Evolutionary conservation across 2,113 vertebrate genomes (phyloP), one percentile per base, ranked within the genome.

Genomic region (Oncorhynchus kisutch): DNA sequence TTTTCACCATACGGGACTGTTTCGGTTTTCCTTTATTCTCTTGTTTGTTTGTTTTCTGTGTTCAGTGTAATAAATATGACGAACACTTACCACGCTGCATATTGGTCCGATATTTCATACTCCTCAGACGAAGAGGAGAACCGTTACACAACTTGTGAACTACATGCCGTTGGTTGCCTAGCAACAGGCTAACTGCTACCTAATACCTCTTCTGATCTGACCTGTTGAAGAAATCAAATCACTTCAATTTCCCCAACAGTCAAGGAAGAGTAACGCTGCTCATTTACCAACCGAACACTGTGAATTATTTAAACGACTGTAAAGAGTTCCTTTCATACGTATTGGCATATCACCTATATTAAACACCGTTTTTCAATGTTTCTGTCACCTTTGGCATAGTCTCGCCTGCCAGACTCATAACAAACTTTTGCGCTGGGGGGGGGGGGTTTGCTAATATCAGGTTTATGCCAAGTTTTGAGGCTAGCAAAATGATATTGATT

Each of bases 121-220:
- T 27, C 27, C 27, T 27, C 27, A 27, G 27, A 27, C 27, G 27
- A 27, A 27, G 27, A 27, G 27, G 27, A 27, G 27, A 27, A 27
- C 27, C 27, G 3, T 27, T 27, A 27, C 27, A 27, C 64, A 11
- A 22, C 1, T 22, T 24, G 60, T 9, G 20, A 14, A 4, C 25
- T 16, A 29, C 25, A 25, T 67, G 65, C 86, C 45, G 89, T 89
- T 88, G 88, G 93, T 95, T 95, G 93, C 93, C 90, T 93, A 91
- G 94, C 93, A 92, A 95, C 92, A 82, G 72, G 81, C 85, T 79
- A 84, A 81, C 85, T 81, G 86, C 88, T 87, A 87, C 84, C 86
- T 90, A 84, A 70, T 13, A 39, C 74, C 71, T 74, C 39, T 31
- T 45, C 51, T 73, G 57, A 78, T 78, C 54, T 48, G 66, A 82